These are phyloP conservation scores for Drosophila pandora DNA, from an alignment of 1,140 invertebrate species.

Conservation along the genomic window DNA sequence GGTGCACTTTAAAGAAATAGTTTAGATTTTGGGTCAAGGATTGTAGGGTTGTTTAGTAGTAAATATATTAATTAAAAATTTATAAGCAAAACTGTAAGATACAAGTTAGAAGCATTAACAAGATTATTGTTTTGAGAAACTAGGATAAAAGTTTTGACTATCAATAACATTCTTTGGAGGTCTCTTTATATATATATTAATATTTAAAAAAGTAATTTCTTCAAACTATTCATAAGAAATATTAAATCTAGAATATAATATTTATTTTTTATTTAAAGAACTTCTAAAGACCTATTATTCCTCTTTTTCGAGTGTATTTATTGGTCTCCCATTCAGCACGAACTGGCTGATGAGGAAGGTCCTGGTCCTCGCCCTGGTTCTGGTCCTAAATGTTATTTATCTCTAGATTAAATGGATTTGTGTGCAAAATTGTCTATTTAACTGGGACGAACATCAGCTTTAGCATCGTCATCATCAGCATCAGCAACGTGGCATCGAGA, in stretches of 20 bases:
- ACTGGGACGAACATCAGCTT: conserved; percentile 29
- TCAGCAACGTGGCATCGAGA: conserved; percentile 1
- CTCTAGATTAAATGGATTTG: conserved; percentile 81
- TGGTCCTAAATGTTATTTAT: conserved; percentile 74
- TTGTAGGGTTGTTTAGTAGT: background rate
- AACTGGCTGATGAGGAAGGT: conserved; percentile 4
- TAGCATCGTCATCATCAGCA: conserved; percentile 48
- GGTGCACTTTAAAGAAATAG: conserved; percentile 15
- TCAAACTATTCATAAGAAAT: no score
- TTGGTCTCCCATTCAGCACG: conserved; percentile 13
- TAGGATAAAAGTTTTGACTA: background rate
- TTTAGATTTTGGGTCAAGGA: background rate
- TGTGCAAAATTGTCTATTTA: conserved; percentile 82
- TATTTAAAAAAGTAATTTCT: no score
- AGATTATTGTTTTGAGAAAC: no score
- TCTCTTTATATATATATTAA: background rate
- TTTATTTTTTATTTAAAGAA: background rate
- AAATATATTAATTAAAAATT: background rate
- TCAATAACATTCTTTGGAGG: background rate
- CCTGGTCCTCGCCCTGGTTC: conserved; percentile 23
- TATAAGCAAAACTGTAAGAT: background rate
- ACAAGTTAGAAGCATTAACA: background rate
- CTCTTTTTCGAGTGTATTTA: conserved; percentile 14
- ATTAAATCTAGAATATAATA: no score
- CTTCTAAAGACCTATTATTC: background rate